phyloP scores from a whole-genome alignment of 2,888 invertebrate genomes.

The Drepanosiphum platanoidis region DNA sequence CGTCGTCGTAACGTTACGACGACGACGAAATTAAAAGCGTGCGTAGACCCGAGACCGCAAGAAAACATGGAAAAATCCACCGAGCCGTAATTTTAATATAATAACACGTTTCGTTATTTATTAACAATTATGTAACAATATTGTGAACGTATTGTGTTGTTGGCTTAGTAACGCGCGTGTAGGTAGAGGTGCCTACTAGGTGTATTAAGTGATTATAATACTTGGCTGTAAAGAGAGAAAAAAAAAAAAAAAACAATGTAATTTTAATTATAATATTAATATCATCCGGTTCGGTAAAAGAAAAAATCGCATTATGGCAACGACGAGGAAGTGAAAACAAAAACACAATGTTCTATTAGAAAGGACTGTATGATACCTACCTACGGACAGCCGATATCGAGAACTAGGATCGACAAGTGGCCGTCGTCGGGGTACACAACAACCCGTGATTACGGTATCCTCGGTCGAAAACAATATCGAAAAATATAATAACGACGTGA shows the following conservation, averaged over 20 bases:
- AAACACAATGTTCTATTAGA: slow-evolving; percentile 33
- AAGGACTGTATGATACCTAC: neutral
- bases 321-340: slow-evolving; percentile 32
- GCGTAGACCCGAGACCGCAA: neutral
- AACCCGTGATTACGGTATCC: slow-evolving; percentile 35
- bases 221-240: neutral
- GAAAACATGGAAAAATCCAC: neutral
- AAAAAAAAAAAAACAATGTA: neutral
- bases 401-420: slow-evolving; percentile 23
- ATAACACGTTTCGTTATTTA: neutral
- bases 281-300: neutral
- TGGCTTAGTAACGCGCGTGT: neutral
- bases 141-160: neutral
- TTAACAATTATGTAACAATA: neutral
- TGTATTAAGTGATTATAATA: no score
- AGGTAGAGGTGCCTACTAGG: neutral
- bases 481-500: slow-evolving; percentile 18
- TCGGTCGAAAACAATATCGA: slow-evolving; percentile 3
- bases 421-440: slow-evolving; percentile 18
- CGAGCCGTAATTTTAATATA: no score
- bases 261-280: neutral
- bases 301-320: neutral
- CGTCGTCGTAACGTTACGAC: no score
- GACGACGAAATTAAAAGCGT: no score
- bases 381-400: slow-evolving; percentile 10